phyloP scores from a whole-genome alignment of 2,888 invertebrate species.

The Luperina testacea region DNA sequence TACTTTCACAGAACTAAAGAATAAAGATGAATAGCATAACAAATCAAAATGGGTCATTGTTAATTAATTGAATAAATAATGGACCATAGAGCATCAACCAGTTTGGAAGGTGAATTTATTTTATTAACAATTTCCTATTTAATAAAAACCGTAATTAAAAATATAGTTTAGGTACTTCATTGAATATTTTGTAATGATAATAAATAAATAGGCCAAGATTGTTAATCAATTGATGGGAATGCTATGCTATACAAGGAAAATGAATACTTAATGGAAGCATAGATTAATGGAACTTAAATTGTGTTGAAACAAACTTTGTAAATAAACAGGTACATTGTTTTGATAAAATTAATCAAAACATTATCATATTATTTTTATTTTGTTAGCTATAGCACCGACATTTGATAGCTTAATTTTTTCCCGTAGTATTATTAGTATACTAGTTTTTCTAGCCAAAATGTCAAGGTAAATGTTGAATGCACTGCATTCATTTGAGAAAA shows the following conservation, averaged over 20 bases:
- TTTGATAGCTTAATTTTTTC: neutral
- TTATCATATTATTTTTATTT: neutral
- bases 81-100: neutral
- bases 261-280: neutral
- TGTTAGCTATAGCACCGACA: neutral
- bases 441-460: slow-evolving; percentile 17
- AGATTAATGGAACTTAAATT: neutral
- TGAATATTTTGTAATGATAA: neutral
- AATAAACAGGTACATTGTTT: slow-evolving; percentile 26
- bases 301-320: slow-evolving; percentile 8
- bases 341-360: slow-evolving; percentile 16
- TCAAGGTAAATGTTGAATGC: slow-evolving; percentile 24
- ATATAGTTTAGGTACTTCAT: too few species aligned
- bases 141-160: neutral
- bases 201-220: neutral
- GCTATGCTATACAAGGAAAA: slow-evolving; percentile 8
- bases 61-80: neutral
- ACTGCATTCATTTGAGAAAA: neutral
- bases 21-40: neutral
- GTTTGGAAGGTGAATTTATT: neutral
- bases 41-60: neutral
- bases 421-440: neutral
- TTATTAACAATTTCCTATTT: neutral
- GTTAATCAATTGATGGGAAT: neutral
- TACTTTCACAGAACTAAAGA: neutral